Percentiles rank a stretch among this genome's conserved stretches.
phyloP scores from a whole-genome alignment of 2,113 vertebrate species.

The Cinclus mexicanus region DNA sequence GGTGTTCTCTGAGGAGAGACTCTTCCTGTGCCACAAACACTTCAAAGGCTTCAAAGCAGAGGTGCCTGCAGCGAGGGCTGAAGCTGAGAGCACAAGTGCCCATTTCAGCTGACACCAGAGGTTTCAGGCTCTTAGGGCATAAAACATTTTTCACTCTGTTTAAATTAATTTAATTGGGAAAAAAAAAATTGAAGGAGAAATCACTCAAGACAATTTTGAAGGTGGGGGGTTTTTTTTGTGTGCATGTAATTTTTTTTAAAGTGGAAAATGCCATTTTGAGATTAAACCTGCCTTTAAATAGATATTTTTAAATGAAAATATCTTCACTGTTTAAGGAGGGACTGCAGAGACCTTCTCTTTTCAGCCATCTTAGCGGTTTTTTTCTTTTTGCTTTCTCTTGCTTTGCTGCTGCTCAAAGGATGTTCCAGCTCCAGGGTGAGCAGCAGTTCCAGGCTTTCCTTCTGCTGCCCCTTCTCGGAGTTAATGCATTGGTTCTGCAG shows the following conservation, averaged over 20 bases:
- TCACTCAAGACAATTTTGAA: neutral
- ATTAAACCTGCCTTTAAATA: neutral
- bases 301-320: neutral
- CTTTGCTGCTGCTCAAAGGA: neutral
- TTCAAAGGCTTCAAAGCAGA: constrained; percentile 66
- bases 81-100: neutral
- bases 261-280: neutral
- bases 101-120: constrained; percentile 25
- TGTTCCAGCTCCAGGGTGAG: accelerated
- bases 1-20: neutral
- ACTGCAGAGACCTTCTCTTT: neutral
- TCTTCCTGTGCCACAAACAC: constrained; percentile 13
- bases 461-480: neutral
- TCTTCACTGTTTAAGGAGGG: neutral
- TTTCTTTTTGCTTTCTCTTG: neutral
- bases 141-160: constrained; percentile 32
- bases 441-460: neutral
- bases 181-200: neutral
- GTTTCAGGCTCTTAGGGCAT: constrained; percentile 47
- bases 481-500: constrained; percentile 8
- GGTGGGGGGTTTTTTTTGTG: no score
- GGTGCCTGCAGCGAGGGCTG: constrained; percentile 34
- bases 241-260: neutral
- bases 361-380: neutral
- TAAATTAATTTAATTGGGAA: constrained; percentile 44